phyloP scores from a whole-genome alignment of 2,113 vertebrate species.

The Perca fluviatilis region DNA sequence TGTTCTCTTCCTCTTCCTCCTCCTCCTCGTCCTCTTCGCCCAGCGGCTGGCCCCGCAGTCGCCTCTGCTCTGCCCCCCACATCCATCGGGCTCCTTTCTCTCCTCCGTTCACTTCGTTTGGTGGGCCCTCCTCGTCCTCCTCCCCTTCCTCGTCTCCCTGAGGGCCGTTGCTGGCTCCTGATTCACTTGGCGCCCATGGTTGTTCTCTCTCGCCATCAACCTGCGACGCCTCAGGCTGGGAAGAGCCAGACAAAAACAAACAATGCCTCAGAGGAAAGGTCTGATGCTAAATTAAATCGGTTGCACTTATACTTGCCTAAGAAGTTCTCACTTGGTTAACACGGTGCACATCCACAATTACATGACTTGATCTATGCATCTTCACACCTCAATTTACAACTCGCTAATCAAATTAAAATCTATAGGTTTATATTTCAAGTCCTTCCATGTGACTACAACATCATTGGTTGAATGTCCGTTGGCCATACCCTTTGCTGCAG shows the following conservation, averaged over 20 bases:
- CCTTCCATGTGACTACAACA: neutral
- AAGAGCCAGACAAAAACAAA: neutral
- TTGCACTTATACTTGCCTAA: neutral
- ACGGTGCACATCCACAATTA: neutral
- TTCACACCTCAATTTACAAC: neutral
- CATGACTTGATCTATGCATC: neutral
- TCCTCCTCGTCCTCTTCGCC: constrained; percentile 86
- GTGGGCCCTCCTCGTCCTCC: constrained; percentile 67
- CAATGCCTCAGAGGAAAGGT: constrained; percentile 6
- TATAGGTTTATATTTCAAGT: neutral
- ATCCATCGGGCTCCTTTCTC: constrained; percentile 83
- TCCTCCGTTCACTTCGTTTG: constrained; percentile 92
- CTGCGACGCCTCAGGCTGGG: constrained; percentile 71
- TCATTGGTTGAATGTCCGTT: neutral
- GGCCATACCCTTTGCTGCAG: constrained; percentile 82
- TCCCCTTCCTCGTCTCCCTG: constrained; percentile 87
- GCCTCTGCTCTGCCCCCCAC: constrained; percentile 86
- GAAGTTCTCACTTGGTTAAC: neutral
- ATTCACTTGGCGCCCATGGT: constrained; percentile 85
- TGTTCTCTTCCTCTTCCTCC: constrained; percentile 83
- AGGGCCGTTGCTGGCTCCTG: constrained; percentile 88
- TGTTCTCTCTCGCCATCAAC: constrained; percentile 76
- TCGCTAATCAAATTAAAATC: neutral
- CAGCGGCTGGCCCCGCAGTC: constrained; percentile 69
- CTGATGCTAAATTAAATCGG: neutral